Base-by-base conservation (phyloP, 2,888 invertebrate genomes). In the Apamea epomidion region DNA sequence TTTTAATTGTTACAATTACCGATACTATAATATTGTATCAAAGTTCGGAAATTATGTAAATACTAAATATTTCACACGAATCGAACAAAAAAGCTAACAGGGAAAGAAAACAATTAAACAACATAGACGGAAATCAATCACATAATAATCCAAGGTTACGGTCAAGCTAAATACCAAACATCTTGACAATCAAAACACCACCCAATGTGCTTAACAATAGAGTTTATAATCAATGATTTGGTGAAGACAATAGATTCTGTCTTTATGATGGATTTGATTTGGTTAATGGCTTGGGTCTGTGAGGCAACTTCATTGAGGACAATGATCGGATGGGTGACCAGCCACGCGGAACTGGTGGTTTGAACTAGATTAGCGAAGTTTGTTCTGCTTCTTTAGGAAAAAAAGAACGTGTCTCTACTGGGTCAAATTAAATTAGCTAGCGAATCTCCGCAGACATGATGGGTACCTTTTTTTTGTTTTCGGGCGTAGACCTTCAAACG, bases 111-210 rank as follows among this genome's bases (percentile, higher is more conserved):
- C 58, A 75, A 70, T 74, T 37, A 45, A 32, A 54, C 2, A 54
- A 60, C 37, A 75, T 29, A 75, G 32, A 62, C 60, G 74, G 68
- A 85, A 86, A 86, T 86, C 83, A 90, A 86, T 89, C 87, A 76
- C 71, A 60, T 54, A 70, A 80, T 68, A 75, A 67, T 70, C 48
- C 88, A 90, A 90, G 91, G 90, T 90, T 88, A 90, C 69, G 91
- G 91, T 83, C 91, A 90, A 81, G 45, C 12, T 37, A 29, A 72
- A 74, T 58, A 67, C 72, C 62, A 80, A 76, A 76, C 32, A 71
- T 6, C 25, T 21, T 62, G 12, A 45, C 74, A 51, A 25, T 74
- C 29, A 10, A 82, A 80, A 80, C 18, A 18, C 62, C 16, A 80
- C 76, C 54, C 29, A 78, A 71, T 14, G 0, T 0, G 0, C 37